phyloP scores from a whole-genome alignment of 2,888 invertebrate species.

The Odontocolon sp. region DNA sequence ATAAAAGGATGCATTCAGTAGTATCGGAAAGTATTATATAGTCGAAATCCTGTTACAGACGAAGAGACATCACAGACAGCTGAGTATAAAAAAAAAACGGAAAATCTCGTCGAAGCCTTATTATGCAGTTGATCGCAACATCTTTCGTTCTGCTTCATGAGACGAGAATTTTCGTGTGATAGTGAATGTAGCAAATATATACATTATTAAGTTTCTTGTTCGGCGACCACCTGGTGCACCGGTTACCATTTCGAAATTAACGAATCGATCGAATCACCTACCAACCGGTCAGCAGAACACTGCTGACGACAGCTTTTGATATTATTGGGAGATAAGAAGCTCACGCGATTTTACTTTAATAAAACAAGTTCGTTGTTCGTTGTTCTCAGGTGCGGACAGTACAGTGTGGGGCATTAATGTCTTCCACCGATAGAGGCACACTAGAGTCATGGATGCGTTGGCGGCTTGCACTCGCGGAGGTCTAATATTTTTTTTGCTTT shows the following conservation, averaged over 20 bases:
- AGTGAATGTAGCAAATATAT: background rate
- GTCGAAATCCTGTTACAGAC: constrained; percentile 12
- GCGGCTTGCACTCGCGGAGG: no score
- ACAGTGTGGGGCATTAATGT: constrained; percentile 4
- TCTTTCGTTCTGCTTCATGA: constrained; percentile 30
- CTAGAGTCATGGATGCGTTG: no score
- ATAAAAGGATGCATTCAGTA: constrained; percentile 50
- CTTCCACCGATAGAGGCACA: no score
- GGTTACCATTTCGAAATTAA: constrained; percentile 44
- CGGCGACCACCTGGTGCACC: constrained; percentile 17
- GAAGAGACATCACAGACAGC: background rate
- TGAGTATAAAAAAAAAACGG: background rate
- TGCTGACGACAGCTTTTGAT: constrained; percentile 44
- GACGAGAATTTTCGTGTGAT: background rate
- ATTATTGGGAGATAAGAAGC: constrained; percentile 22
- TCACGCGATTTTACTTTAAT: constrained; percentile 26
- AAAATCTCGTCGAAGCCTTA: background rate
- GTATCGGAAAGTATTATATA: background rate
- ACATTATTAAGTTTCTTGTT: constrained; percentile 17
- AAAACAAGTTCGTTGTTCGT: constrained; percentile 13
- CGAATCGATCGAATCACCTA: constrained; percentile 19
- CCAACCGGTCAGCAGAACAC: constrained; percentile 18
- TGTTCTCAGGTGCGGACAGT: constrained; percentile 20
- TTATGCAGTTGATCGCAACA: background rate
- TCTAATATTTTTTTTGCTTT: no score